Evolutionary conservation across 2,113 vertebrate genomes (phyloP).

Genomic region (Bolborhynchus lineola): DNA sequence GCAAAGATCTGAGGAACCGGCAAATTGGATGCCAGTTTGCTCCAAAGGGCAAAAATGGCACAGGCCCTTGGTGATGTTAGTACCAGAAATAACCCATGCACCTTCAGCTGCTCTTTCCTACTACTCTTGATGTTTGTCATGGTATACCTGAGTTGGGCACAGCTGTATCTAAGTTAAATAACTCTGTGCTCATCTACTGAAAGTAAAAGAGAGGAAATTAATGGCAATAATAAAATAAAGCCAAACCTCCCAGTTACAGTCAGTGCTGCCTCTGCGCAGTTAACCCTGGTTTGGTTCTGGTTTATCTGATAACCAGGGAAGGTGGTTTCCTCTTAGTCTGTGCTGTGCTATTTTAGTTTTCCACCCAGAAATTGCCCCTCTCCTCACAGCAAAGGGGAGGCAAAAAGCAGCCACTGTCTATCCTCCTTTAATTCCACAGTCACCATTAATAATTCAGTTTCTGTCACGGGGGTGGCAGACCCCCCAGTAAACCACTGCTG

Average conservation of each 20-base stretch:
- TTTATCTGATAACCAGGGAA: not conserved
- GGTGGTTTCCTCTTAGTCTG: not conserved
- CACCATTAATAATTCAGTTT: not conserved
- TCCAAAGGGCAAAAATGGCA: not conserved
- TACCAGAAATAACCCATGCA: not conserved
- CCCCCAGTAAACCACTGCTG: not conserved
- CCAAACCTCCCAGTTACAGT: not conserved
- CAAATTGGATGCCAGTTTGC: not conserved
- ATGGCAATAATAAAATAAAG: slow-evolving; percentile 42
- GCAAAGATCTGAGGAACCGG: not conserved
- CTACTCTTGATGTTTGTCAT: not conserved
- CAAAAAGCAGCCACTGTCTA: not conserved
- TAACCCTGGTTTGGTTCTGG: slow-evolving; percentile 35
- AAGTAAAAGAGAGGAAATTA: slow-evolving; percentile 57
- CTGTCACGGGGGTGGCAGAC: not conserved
- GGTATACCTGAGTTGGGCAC: not conserved
- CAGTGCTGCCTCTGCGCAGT: not conserved
- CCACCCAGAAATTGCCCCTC: not conserved
- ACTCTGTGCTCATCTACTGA: not conserved
- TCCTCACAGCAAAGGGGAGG: not conserved
- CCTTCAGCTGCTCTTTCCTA: not conserved
- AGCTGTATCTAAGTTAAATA: slow-evolving; percentile 18
- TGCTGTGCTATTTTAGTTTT: not conserved
- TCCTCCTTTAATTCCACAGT: not conserved
- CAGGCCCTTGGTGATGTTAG: not conserved